Percentiles rank a stretch among this genome's conserved stretches.
Evolutionary conservation across 2,888 invertebrate genomes (phyloP).

Genomic region (Athrips mouffetella): DNA sequence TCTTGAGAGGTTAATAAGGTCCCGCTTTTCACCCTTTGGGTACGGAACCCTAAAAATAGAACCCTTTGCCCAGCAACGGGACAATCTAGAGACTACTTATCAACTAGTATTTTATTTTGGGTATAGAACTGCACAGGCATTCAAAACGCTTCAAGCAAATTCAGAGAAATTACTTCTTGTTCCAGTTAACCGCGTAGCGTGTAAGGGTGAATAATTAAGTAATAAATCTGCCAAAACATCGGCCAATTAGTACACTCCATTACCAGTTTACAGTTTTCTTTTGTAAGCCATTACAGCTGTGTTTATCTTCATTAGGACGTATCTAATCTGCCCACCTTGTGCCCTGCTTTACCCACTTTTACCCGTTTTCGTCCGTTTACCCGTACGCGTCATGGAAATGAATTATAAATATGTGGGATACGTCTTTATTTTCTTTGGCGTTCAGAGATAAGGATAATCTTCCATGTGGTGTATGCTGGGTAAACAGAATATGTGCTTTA

Average conservation of each 20-base stretch:
- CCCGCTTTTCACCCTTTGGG: too few species aligned
- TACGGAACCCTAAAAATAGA: too few species aligned
- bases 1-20: too few species aligned
- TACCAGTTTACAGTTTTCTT: slow-evolving; percentile 57
- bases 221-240: slow-evolving; percentile 57
- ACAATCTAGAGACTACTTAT: too few species aligned
- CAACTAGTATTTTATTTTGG: too few species aligned
- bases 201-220: slow-evolving; percentile 56
- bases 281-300: slow-evolving; percentile 49
- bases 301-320: slow-evolving; percentile 67
- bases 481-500: too few species aligned
- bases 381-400: slow-evolving; percentile 52
- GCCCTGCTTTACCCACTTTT: slow-evolving; percentile 56
- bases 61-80: too few species aligned
- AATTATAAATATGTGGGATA: slow-evolving; percentile 50
- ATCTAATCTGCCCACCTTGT: slow-evolving; percentile 63
- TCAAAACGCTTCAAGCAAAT: too few species aligned
- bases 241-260: slow-evolving; percentile 47
- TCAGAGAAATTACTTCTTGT: slow-evolving; percentile 24
- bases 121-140: too few species aligned
- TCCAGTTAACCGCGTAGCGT: slow-evolving; percentile 19
- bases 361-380: too few species aligned
- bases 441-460: too few species aligned
- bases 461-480: too few species aligned
- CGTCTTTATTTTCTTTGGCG: background rate